A percentile compares a stretch with the other conserved stretches of the same genome.
These are phyloP conservation scores for Nycticebus coucang DNA, from an alignment of 2,113 vertebrate species.

Conservation along the genomic window DNA sequence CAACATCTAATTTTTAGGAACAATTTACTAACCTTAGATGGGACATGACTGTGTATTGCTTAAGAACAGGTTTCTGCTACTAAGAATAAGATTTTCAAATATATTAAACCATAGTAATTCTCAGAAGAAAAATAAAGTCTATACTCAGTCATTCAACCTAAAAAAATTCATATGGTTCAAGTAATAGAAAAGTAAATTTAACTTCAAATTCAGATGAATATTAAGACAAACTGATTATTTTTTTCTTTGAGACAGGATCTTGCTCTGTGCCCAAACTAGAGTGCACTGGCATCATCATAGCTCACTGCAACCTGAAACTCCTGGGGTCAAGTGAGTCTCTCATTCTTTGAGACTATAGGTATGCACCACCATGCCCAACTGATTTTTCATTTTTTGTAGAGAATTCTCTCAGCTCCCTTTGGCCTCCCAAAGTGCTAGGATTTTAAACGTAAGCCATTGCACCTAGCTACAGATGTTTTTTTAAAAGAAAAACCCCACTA, in stretches of 20 bases:
- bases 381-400: too few relatives aligned
- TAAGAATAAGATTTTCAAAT: constrained; percentile 21
- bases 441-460: too few relatives aligned
- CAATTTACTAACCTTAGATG: neutral
- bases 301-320: too few relatives aligned
- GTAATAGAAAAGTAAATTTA: constrained; percentile 18
- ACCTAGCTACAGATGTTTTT: neutral
- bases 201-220: constrained; percentile 45
- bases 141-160: neutral
- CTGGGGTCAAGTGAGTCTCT: too few relatives aligned
- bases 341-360: too few relatives aligned
- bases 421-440: too few relatives aligned
- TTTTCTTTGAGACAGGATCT: too few relatives aligned
- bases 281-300: too few relatives aligned
- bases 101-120: neutral
- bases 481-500: constrained; percentile 5
- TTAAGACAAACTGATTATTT: neutral
- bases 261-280: too few relatives aligned
- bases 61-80: constrained; percentile 9
- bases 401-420: too few relatives aligned
- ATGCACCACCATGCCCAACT: too few relatives aligned
- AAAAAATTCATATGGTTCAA: constrained; percentile 19
- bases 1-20: constrained; percentile 17
- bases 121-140: neutral
- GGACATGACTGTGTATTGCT: neutral